These are phyloP conservation scores for Parochlus steinenii DNA, from an alignment of 2,888 invertebrate genomes.

Conservation along the genomic window DNA sequence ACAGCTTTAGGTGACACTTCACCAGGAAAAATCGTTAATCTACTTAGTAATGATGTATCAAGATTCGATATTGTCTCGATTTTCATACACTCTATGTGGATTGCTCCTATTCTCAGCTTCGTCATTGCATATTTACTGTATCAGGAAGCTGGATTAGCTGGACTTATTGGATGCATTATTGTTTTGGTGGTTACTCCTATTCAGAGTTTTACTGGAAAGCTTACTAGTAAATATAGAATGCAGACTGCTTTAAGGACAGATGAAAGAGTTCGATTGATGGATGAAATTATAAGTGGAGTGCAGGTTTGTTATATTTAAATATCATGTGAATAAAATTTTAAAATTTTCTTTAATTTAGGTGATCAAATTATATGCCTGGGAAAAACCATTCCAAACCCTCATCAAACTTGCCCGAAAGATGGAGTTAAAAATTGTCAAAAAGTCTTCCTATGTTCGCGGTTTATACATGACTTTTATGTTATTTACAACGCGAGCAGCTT, in stretches of 20 bases:
- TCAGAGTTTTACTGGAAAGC: slow-evolving; percentile 35
- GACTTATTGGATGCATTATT: slow-evolving; percentile 51
- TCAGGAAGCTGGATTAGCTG: slow-evolving; percentile 43
- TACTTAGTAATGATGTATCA: slow-evolving; percentile 75
- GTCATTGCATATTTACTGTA: slow-evolving; percentile 56
- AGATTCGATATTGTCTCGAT: slow-evolving; percentile 62
- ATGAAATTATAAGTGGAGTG: slow-evolving; percentile 51
- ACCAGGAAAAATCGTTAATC: slow-evolving; percentile 72
- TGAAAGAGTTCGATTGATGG: slow-evolving; percentile 59
- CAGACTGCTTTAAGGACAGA: slow-evolving; percentile 46
- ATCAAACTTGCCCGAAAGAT: slow-evolving; percentile 50
- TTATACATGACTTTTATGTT: slow-evolving; percentile 58
- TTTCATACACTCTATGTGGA: slow-evolving; percentile 65
- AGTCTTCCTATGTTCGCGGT: slow-evolving; percentile 45
- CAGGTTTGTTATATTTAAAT: slow-evolving; percentile 27
- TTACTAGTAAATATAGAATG: slow-evolving; percentile 26
- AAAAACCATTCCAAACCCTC: slow-evolving; percentile 63
- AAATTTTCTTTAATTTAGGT: slow-evolving; percentile 41
- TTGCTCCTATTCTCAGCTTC: slow-evolving; percentile 48
- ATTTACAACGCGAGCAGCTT: slow-evolving; percentile 63
- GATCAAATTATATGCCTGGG: slow-evolving; percentile 90
- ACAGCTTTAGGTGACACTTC: slow-evolving; percentile 65
- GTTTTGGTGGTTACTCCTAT: slow-evolving; percentile 56
- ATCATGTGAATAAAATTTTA: too few relatives aligned
- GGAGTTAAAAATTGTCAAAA: slow-evolving; percentile 39